Base-by-base conservation (phyloP, 2,113 vertebrate genomes). In the Antennarius striatus region DNA sequence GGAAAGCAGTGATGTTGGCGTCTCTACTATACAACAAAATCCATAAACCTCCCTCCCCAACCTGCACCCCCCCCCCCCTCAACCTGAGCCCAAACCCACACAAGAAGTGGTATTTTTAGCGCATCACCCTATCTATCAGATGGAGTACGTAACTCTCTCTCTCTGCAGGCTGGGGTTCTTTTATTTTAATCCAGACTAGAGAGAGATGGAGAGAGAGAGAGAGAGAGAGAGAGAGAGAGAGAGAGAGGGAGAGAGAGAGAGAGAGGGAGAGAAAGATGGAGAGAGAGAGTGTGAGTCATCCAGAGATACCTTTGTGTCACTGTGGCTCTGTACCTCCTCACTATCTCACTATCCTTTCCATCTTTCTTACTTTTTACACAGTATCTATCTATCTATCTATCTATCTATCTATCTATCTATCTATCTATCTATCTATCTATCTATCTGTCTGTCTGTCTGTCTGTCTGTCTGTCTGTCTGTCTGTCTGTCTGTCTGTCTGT, bases 171-270 rank as follows among this genome's bases (percentile, higher is more conserved):
- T 80, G 85, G 88, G 85, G 74, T 64, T 89, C 88, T 92, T 89
- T 92, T 92, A 92, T 93, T 93, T 91, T 88, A 90, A 92, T 91
- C 90, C 92, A 92, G 89, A 92, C 89, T 88, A 88, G 82, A 89
- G 86, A 73, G 71, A 80, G 55, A 73, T 55, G 46, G 68, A 77
- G 57, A 56, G 66, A 64, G 75, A 71, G 51, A 50, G 63, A 73
- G 71, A 63, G 39, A 63, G 46, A 61, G 70, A 80, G 67, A 65
- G 65, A 68, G 62, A 76, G 71, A 75, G 78, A 75, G 56, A 40
- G 77, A 51, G 88, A 92, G 92, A 93, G 89, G 2, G 22, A 22
- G 22, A 22, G 22, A 65, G 63, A 22, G 22, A 22, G 22, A 22
- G 22, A 22, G 32, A 36, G 32, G 3, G 32, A 36, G 78, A 75